Percentiles rank a stretch among this genome's conserved stretches.
These are phyloP conservation scores for Zoroaster sp. DNA, from an alignment of 53 echinoderm and acorn worm species.

Conservation along the genomic window DNA sequence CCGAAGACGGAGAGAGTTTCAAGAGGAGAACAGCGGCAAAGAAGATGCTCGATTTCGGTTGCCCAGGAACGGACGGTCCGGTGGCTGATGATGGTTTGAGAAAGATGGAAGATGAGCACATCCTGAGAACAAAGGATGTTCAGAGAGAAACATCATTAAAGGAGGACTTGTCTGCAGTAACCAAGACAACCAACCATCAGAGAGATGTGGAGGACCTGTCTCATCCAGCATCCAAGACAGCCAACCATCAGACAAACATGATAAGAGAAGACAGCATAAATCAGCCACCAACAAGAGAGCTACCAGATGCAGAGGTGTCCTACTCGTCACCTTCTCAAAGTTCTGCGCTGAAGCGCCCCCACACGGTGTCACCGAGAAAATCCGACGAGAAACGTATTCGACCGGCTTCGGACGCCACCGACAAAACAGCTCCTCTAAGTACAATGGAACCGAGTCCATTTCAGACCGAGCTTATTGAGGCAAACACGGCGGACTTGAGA, in stretches of 20 bases:
- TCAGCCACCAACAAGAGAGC: background rate
- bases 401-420: background rate
- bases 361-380: background rate
- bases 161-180: background rate
- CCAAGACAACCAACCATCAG: background rate
- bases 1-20: background rate
- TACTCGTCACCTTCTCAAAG: background rate
- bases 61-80: background rate
- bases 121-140: background rate
- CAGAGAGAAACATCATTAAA: background rate
- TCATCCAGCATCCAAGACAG: background rate
- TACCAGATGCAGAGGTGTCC: background rate
- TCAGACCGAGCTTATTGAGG: too few relatives aligned
- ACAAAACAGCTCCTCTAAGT: background rate
- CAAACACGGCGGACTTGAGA: background rate
- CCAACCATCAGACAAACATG: background rate
- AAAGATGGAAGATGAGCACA: background rate
- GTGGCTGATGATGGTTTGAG: background rate
- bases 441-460: background rate
- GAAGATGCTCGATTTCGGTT: constrained; percentile 18
- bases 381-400: background rate
- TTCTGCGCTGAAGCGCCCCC: background rate
- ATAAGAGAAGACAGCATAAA: background rate
- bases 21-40: constrained; percentile 10
- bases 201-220: background rate